A percentile compares a stretch with the other conserved stretches of the same genome.
phyloP scores from a whole-genome alignment of 2,113 vertebrate genomes.

The Pogona vitticeps region DNA sequence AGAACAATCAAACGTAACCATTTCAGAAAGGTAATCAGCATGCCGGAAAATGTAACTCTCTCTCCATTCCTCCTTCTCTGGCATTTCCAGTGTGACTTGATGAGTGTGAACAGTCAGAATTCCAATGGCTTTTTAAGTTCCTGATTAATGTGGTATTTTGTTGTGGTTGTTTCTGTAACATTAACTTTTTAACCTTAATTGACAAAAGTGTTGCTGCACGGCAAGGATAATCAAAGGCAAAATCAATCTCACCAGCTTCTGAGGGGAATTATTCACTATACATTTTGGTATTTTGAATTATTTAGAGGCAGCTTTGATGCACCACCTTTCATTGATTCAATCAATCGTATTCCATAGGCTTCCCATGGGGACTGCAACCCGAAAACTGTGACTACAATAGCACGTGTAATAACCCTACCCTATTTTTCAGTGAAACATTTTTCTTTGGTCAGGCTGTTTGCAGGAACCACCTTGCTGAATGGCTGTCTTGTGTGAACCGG shows the following conservation, averaged over 20 bases:
- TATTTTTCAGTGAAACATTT: neutral
- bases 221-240: constrained; percentile 69
- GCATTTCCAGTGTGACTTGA: constrained; percentile 52
- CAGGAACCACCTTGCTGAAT: neutral
- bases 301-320: constrained; percentile 63
- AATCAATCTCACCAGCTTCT: constrained; percentile 65
- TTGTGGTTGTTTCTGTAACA: constrained; percentile 60
- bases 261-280: constrained; percentile 55
- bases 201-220: constrained; percentile 58
- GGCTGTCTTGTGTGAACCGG: neutral
- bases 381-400: constrained; percentile 30
- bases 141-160: constrained; percentile 70
- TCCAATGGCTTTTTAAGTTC: constrained; percentile 57
- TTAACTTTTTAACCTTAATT: constrained; percentile 71
- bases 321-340: constrained; percentile 54
- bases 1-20: constrained; percentile 17
- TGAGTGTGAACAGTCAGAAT: constrained; percentile 38
- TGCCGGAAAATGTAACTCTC: constrained; percentile 31
- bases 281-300: constrained; percentile 66
- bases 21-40: constrained; percentile 50
- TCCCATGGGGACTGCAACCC: constrained; percentile 23
- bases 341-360: constrained; percentile 46
- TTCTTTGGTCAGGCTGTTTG: constrained; percentile 15
- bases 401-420: neutral
- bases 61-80: neutral